phyloP scores from a whole-genome alignment of 2,888 invertebrate species.

The Phania funesta region DNA sequence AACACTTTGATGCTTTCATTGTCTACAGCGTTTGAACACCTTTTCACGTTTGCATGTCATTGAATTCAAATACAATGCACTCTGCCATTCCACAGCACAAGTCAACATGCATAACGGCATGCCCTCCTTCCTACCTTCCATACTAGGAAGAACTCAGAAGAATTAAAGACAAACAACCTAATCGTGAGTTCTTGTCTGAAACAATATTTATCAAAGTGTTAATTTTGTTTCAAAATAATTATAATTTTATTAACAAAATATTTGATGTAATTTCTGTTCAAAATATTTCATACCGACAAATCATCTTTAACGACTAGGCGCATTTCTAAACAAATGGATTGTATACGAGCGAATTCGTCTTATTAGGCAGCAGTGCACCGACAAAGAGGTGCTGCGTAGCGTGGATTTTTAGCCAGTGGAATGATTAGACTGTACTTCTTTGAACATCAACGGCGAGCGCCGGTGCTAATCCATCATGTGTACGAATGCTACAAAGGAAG shows the following conservation, averaged over 20 bases:
- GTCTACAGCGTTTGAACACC: slow-evolving; percentile 53
- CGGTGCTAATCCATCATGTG: too few species aligned
- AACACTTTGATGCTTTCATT: slow-evolving; percentile 67
- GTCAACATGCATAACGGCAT: slow-evolving; percentile 14
- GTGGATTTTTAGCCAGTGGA: too few species aligned
- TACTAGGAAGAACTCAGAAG: slow-evolving; percentile 9
- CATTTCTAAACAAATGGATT: too few species aligned
- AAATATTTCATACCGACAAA: too few species aligned
- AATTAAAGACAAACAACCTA: slow-evolving; percentile 20
- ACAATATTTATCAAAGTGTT: slow-evolving; percentile 8
- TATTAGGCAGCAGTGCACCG: too few species aligned
- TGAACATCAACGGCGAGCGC: too few species aligned
- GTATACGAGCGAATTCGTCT: too few species aligned
- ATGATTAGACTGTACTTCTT: too few species aligned
- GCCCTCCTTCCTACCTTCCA: not conserved
- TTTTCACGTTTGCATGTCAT: slow-evolving; percentile 53
- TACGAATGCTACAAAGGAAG: too few species aligned
- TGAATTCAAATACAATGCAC: slow-evolving; percentile 28
- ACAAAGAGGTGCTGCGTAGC: too few species aligned
- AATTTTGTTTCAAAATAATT: not conserved
- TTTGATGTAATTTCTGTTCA: not conserved
- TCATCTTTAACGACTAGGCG: too few species aligned
- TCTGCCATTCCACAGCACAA: slow-evolving; percentile 19
- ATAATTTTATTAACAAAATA: slow-evolving; percentile 10
- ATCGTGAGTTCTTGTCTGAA: slow-evolving; percentile 9